Conservation (phyloP, 2,888 invertebrate species). For the Taphrorychus bicolor region DNA sequence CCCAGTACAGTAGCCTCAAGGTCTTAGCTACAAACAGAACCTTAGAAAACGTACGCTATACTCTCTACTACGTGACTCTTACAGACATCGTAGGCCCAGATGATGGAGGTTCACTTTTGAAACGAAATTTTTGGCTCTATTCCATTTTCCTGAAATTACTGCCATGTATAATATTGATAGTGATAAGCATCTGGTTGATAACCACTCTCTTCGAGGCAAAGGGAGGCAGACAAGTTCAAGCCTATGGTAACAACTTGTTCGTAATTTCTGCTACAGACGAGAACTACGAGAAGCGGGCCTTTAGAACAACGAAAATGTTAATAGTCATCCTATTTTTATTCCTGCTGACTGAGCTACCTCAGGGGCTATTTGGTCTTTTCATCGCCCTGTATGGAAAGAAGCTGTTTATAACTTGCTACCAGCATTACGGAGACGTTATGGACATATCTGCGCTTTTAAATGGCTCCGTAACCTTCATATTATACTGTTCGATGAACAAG, state of each 20-base stretch:
- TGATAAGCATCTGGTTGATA: constrained; percentile 75
- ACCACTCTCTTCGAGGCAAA: constrained; percentile 78
- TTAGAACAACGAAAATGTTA: constrained; percentile 89
- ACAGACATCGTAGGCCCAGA: constrained; percentile 58
- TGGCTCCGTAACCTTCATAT: constrained; percentile 91
- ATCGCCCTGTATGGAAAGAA: constrained; percentile 71
- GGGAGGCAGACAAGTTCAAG: constrained; percentile 72
- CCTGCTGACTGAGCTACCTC: constrained; percentile 86
- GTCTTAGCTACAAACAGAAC: constrained; percentile 63
- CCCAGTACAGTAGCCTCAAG: constrained; percentile 79
- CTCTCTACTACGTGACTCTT: constrained; percentile 65
- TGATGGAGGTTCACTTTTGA: constrained; percentile 52
- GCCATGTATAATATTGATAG: constrained; percentile 79
- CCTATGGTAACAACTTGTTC: constrained; percentile 60
- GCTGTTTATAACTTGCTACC: constrained; percentile 83
- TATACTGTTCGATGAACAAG: constrained; percentile 93
- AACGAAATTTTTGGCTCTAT: constrained; percentile 81
- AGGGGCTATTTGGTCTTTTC: constrained; percentile 66
- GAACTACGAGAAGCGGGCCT: constrained; percentile 73
- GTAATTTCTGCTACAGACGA: constrained; percentile 4
- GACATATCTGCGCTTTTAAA: constrained; percentile 90
- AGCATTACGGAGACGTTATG: constrained; percentile 83
- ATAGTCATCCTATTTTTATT: constrained; percentile 87
- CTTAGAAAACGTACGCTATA: constrained; percentile 66
- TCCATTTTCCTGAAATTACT: constrained; percentile 81